Conservation (phyloP, 2,113 vertebrate genomes). For the Syngnathus scovelli region DNA sequence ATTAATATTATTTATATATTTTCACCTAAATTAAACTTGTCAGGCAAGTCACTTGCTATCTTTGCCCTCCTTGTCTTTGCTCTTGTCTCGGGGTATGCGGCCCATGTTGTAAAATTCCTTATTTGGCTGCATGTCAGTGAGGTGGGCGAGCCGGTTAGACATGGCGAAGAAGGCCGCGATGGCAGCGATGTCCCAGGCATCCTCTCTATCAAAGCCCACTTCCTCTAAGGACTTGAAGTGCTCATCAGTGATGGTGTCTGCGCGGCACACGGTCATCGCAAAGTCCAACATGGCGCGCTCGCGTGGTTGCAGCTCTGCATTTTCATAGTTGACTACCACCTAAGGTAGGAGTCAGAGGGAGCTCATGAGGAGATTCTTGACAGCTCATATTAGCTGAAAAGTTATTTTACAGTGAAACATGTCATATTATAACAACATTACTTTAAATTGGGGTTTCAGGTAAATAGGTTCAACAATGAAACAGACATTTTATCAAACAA, state of each 20-base stretch:
- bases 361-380: neutral
- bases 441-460: neutral
- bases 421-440: neutral
- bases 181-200: constrained; percentile 80
- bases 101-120: constrained; percentile 78
- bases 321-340: constrained; percentile 76
- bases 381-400: neutral
- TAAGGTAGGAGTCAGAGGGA: constrained; percentile 29
- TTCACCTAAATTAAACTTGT: neutral
- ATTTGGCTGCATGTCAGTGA: constrained; percentile 76
- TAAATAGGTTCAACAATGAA: neutral
- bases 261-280: constrained; percentile 72
- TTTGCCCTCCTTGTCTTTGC: constrained; percentile 19
- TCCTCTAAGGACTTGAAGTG: constrained; percentile 73
- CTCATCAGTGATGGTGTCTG: constrained; percentile 75
- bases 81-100: constrained; percentile 58
- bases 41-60: constrained; percentile 7
- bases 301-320: constrained; percentile 66
- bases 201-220: constrained; percentile 77
- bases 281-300: constrained; percentile 81
- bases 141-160: constrained; percentile 78
- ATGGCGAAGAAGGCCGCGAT: constrained; percentile 80
- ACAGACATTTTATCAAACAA: neutral
- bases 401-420: neutral
- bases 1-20: too few species aligned